Percentiles rank a stretch among this genome's conserved stretches.
These are phyloP conservation scores for Xestia xanthographa DNA, from an alignment of 2,888 invertebrate genomes.

Conservation along the genomic window DNA sequence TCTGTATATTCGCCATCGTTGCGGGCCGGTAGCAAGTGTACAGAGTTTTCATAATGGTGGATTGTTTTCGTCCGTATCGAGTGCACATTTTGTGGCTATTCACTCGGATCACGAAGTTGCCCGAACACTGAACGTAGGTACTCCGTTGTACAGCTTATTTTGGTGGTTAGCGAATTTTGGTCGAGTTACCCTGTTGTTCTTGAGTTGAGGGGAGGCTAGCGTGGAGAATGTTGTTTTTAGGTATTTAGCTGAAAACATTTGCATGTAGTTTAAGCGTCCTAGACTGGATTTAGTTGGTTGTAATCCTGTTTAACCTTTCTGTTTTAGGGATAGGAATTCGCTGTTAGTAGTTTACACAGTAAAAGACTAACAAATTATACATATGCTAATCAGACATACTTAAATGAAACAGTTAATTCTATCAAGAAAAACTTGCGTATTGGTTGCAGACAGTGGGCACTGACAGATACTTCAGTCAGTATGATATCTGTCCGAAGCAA, in stretches of 20 bases:
- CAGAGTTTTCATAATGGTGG: slow-evolving; percentile 67
- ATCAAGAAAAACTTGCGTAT: neutral
- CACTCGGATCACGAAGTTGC: slow-evolving; percentile 52
- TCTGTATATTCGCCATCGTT: slow-evolving; percentile 41
- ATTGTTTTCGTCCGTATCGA: slow-evolving; percentile 68
- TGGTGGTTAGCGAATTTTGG: slow-evolving; percentile 37
- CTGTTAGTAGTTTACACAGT: too few species aligned
- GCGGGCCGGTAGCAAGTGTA: slow-evolving; percentile 41
- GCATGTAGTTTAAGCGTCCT: slow-evolving; percentile 18
- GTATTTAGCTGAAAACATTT: slow-evolving; percentile 44
- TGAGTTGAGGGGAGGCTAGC: slow-evolving; percentile 21
- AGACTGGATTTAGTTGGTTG: slow-evolving; percentile 2
- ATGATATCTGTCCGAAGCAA: neutral
- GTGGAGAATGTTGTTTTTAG: slow-evolving; percentile 29
- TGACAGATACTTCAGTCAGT: neutral
- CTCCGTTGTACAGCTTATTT: slow-evolving; percentile 37
- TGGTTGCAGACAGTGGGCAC: neutral
- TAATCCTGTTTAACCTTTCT: slow-evolving; percentile 26
- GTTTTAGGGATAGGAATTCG: neutral
- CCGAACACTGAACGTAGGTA: slow-evolving; percentile 34
- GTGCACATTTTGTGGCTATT: slow-evolving; percentile 63
- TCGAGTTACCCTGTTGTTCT: slow-evolving; percentile 50
- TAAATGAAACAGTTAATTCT: neutral
- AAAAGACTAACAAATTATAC: neutral
- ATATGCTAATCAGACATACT: neutral